Conservation (phyloP, 2,888 invertebrate genomes). For the Harpagoxenus sublaevis region DNA sequence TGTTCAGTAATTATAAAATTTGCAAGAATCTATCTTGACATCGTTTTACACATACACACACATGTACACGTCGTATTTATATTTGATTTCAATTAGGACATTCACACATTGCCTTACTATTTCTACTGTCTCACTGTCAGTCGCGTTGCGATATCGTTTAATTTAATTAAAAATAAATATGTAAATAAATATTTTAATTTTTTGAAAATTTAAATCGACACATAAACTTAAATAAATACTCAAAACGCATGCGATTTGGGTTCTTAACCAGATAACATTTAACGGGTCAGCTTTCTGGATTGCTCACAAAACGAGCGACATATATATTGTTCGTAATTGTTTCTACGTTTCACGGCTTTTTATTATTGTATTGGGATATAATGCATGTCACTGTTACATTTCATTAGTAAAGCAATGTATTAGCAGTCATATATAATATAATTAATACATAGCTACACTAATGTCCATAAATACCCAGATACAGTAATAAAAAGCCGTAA, state of each 20-base stretch:
- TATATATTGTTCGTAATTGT: background rate
- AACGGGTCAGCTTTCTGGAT: background rate
- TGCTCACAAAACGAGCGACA: background rate
- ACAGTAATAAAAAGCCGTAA: background rate
- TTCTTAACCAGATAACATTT: background rate
- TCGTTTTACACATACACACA: background rate
- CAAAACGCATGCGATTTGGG: background rate
- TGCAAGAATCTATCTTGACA: background rate
- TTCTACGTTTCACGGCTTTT: background rate
- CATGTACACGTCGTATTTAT: background rate
- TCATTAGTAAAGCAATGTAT: conserved; percentile 2
- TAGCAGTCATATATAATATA: background rate
- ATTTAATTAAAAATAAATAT: background rate
- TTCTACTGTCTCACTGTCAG: background rate
- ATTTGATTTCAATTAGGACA: conserved; percentile 16
- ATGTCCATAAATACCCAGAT: background rate
- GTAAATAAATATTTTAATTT: background rate
- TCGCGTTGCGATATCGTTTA: background rate
- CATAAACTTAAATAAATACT: background rate
- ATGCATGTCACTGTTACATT: background rate
- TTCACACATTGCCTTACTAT: background rate
- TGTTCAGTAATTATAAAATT: conserved; percentile 2
- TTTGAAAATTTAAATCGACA: background rate
- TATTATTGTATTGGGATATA: background rate
- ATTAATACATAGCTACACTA: background rate